phyloP scores from a whole-genome alignment of 2,113 vertebrate species.

The Talpa occidentalis region DNA sequence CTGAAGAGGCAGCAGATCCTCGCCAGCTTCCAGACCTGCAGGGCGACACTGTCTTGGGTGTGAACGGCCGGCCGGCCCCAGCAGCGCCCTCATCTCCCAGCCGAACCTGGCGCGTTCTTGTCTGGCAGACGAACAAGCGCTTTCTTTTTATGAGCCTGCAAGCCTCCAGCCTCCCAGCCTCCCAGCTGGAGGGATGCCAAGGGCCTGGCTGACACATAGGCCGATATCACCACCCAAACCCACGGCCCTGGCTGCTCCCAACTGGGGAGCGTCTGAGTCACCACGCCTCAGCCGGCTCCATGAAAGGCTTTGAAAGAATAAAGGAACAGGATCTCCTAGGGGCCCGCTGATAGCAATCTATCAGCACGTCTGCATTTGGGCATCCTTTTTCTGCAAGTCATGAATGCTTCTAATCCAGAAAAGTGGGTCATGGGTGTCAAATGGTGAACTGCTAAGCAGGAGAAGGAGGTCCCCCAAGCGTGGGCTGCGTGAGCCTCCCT shows the following conservation, averaged over 20 bases:
- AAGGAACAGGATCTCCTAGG: conserved; percentile 26
- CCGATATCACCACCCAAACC: conserved; percentile 55
- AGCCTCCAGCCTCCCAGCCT: conserved; percentile 67
- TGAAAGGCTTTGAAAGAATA: conserved; percentile 50
- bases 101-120: conserved; percentile 50
- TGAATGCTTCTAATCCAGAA: conserved; percentile 51
- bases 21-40: not conserved
- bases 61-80: not conserved
- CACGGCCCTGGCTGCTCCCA: conserved; percentile 6
- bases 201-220: conserved; percentile 47
- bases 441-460: not conserved
- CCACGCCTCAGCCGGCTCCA: not conserved
- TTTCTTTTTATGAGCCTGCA: conserved; percentile 79
- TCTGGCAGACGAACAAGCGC: conserved; percentile 69
- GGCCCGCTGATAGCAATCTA: conserved; percentile 60
- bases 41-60: not conserved
- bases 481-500: not conserved
- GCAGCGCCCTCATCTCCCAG: not conserved
- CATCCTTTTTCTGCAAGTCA: conserved; percentile 12
- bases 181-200: conserved; percentile 61
- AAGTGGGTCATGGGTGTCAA: not conserved
- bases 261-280: conserved; percentile 51
- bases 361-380: conserved; percentile 1
- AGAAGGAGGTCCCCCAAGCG: not conserved
- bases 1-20: not conserved